Evolutionary conservation across 1,140 invertebrate genomes (phyloP).

Genomic region (Papilio xuthus): DNA sequence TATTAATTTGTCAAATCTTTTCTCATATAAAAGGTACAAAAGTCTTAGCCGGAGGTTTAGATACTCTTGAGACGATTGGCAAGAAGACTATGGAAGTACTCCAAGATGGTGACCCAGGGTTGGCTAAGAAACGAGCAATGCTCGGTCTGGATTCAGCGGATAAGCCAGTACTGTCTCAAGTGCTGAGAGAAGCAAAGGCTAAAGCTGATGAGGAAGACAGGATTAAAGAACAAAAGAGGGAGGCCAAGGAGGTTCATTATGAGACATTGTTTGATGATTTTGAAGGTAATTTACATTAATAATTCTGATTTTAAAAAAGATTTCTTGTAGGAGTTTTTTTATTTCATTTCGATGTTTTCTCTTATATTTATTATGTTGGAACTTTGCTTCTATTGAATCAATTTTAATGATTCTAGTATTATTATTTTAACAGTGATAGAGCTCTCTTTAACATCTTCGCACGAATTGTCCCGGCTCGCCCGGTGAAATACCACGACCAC

Average conservation of each 20-base stretch:
- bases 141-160: constrained; percentile 84
- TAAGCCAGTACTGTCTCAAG: constrained; percentile 82
- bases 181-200: constrained; percentile 92
- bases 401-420: too few species aligned
- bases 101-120: constrained; percentile 93
- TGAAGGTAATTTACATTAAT: constrained; percentile 87
- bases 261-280: constrained; percentile 93
- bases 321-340: too few species aligned
- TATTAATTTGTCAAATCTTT: neutral
- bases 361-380: too few species aligned
- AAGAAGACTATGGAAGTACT: constrained; percentile 97
- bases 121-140: constrained; percentile 91
- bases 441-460: too few species aligned
- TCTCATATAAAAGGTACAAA: constrained; percentile 83
- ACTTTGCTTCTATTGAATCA: too few species aligned
- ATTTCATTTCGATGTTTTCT: too few species aligned
- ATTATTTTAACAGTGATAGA: too few species aligned
- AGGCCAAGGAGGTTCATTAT: constrained; percentile 88
- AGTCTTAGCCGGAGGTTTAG: constrained; percentile 91
- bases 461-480: too few species aligned
- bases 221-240: constrained; percentile 83
- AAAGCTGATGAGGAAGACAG: constrained; percentile 87
- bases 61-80: constrained; percentile 94
- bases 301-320: too few species aligned
- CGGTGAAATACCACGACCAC: too few species aligned